phyloP scores from a whole-genome alignment of 2,888 invertebrate genomes.

The Oligia strigilis region DNA sequence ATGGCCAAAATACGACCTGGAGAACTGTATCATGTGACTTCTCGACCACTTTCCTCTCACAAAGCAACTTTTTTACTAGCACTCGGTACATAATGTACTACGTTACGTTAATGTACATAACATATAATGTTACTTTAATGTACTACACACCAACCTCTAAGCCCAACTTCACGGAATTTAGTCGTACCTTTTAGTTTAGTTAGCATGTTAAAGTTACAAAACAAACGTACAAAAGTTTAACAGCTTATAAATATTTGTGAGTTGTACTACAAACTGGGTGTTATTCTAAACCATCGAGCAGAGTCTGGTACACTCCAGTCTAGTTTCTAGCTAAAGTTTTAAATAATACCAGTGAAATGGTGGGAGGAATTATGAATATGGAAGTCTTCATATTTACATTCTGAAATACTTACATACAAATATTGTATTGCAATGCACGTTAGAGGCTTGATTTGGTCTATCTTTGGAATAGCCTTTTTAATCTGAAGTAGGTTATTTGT shows the following conservation, averaged over 20 bases:
- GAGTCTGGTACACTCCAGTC: constrained; percentile 2
- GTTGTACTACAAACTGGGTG: constrained; percentile 3
- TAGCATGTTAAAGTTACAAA: constrained; percentile 4
- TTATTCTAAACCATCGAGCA: constrained; percentile 11
- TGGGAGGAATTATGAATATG: constrained; percentile 37
- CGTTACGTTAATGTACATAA: constrained; percentile 3
- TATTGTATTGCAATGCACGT: background rate
- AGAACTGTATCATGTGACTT: too few relatives aligned
- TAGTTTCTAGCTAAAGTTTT: constrained; percentile 39
- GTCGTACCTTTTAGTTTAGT: constrained; percentile 3
- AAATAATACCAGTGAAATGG: constrained; percentile 42
- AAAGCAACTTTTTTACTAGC: background rate
- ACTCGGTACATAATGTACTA: background rate
- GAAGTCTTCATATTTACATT: constrained; percentile 15
- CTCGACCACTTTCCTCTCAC: too few relatives aligned
- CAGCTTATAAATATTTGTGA: constrained; percentile 36
- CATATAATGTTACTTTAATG: background rate
- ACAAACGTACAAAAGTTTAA: constrained; percentile 22
- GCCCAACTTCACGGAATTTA: background rate
- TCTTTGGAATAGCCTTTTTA: background rate
- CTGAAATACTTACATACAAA: background rate
- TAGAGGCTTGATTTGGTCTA: background rate
- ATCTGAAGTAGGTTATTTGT: background rate
- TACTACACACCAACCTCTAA: background rate
- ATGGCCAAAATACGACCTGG: too few relatives aligned